Base-by-base conservation (phyloP, 2,113 vertebrate species). In the Neoarius graeffei region DNA sequence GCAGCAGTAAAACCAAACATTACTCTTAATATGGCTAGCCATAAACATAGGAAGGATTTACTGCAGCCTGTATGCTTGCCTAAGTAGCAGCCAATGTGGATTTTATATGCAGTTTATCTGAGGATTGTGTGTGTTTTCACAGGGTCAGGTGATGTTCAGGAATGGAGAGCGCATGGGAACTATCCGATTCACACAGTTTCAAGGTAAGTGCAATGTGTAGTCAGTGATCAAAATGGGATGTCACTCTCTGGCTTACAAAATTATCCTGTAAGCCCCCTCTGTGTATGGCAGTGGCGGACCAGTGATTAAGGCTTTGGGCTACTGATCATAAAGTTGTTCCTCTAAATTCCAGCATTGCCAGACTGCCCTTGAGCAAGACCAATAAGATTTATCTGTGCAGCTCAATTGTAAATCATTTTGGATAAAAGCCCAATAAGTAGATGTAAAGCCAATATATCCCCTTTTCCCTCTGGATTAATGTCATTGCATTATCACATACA, bases 101-200 rank as follows among this genome's bases (percentile, higher is more conserved):
- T 64, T 86, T 79, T 56, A 0, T 82, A 35, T 59, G n/a, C 83
- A 64, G 25, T 86, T 83, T 9, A 56, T 48, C 19, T 86, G 27
- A 86, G 69, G 17, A 64, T 56, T 81, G 50, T 85, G 27, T 90
- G 42, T 88, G 71, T 94, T 92, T 88, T 91, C 95, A 90, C 95
- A 99, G 98, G 98, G 98, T 90, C 97, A 99, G 96, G 98, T 99
- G 93, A 97, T 99, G 95, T 99, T 99, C 95, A 96, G 97, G 93
- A 99, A 99, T 25, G 98, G 98, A 91, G 98, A 99, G 93, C 95
- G 98, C 91, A 99, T 99, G 98, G 98, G 98, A 80, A 99, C 98
- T 71, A 99, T 99, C 92, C 99, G 98, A 94, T 99, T 99, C 94
- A 98, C 97, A 1, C 98, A 99, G 88, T 99, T 99, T 94, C 98